Percentiles rank a stretch among this genome's conserved stretches.
phyloP scores from a whole-genome alignment of 2,797 vertebrate genomes.

The Argentina silus region DNA sequence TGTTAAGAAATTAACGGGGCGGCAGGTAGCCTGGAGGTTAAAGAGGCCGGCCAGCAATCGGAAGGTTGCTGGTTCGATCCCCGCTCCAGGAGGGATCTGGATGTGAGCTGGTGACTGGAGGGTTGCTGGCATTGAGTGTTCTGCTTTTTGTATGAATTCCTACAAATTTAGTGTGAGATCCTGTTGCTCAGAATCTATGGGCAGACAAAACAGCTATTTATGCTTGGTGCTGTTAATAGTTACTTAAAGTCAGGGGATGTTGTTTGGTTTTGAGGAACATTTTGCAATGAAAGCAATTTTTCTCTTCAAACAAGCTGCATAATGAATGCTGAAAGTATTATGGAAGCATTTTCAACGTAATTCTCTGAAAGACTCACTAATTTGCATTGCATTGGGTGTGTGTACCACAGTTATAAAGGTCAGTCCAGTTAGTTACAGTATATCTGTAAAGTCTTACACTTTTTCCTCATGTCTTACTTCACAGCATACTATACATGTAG shows the following conservation, averaged over 20 bases:
- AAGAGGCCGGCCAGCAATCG: no score
- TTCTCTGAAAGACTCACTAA: conserved; percentile 1
- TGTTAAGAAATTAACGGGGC: not conserved
- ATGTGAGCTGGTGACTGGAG: no score
- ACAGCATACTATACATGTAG: not conserved
- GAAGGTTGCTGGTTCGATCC: no score
- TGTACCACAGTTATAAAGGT: not conserved
- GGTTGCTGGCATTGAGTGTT: no score
- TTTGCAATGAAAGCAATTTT: conserved; percentile 22
- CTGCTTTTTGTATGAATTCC: not conserved
- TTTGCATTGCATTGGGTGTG: conserved; percentile 3
- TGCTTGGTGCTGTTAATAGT: conserved; percentile 12
- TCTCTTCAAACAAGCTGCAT: conserved; percentile 24
- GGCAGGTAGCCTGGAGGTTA: no score
- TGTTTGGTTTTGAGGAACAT: conserved; percentile 17
- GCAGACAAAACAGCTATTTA: conserved; percentile 19
- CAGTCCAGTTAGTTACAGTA: not conserved
- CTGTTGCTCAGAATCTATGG: not conserved
- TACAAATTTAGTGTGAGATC: not conserved
- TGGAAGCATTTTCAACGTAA: conserved; percentile 14
- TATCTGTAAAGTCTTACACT: not conserved
- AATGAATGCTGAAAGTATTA: conserved; percentile 16
- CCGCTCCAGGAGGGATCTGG: no score
- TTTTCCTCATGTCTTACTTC: not conserved
- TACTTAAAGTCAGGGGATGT: conserved; percentile 10